phyloP scores from a whole-genome alignment of 2,888 invertebrate species.

The Colostygia pectinataria region DNA sequence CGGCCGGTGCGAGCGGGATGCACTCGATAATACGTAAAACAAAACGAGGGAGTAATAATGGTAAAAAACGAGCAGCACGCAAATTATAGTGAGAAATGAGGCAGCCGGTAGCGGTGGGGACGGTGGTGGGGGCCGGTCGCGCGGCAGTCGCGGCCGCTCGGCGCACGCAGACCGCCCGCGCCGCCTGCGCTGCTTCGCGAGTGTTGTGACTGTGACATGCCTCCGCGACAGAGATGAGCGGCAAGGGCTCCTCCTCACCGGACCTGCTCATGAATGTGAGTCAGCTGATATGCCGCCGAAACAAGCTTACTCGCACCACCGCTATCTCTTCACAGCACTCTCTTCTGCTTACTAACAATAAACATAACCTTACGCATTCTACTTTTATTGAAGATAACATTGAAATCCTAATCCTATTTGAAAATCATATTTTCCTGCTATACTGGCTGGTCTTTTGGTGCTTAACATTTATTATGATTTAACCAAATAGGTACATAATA shows the following conservation, averaged over 20 bases:
- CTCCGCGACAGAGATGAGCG: conserved; percentile 69
- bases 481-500: too few relatives aligned
- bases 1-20: conserved; percentile 83
- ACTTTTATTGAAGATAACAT: conserved; percentile 6
- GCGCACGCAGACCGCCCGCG: conserved; percentile 75
- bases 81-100: conserved; percentile 84
- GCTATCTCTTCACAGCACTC: neutral
- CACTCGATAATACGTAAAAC: conserved; percentile 83
- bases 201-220: conserved; percentile 77
- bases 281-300: conserved; percentile 38
- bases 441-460: too few relatives aligned
- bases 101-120: conserved; percentile 82
- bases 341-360: conserved; percentile 20
- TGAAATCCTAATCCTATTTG: neutral
- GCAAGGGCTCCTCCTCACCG: conserved; percentile 78
- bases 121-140: conserved; percentile 64
- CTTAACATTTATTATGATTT: too few relatives aligned
- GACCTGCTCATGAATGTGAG: conserved; percentile 84
- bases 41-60: conserved; percentile 83
- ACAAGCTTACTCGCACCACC: conserved; percentile 23
- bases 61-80: conserved; percentile 83
- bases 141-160: conserved; percentile 76
- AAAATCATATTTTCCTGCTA: too few relatives aligned
- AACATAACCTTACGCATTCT: conserved; percentile 1
- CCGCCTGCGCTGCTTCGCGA: conserved; percentile 60